Conservation (phyloP, 2,888 invertebrate genomes). For the Plagodis pulveraria region DNA sequence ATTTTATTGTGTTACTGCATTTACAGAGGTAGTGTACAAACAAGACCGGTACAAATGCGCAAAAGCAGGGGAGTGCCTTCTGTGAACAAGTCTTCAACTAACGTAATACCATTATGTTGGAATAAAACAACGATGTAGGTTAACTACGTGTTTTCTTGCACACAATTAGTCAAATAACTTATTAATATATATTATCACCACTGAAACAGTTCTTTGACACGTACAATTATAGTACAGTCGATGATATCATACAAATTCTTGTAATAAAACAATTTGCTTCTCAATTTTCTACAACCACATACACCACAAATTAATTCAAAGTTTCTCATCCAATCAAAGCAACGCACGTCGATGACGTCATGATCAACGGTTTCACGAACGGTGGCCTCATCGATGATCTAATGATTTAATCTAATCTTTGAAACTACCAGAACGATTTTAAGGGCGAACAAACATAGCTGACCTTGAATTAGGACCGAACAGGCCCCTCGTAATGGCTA, state of each 20-base stretch:
- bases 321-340: constrained; percentile 25
- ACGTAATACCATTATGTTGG: too few species aligned
- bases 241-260: constrained; percentile 22
- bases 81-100: too few species aligned
- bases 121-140: too few species aligned
- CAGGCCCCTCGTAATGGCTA: constrained; percentile 18
- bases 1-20: too few species aligned
- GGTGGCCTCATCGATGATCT: constrained; percentile 41
- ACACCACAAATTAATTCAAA: constrained; percentile 16
- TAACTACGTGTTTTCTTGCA: too few species aligned
- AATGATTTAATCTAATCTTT: constrained; percentile 37
- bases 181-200: too few species aligned
- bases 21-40: too few species aligned
- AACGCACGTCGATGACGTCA: constrained; percentile 32
- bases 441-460: constrained; percentile 32
- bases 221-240: constrained; percentile 6
- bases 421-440: constrained; percentile 19
- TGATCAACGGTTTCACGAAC: constrained; percentile 19
- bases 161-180: too few species aligned
- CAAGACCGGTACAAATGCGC: too few species aligned
- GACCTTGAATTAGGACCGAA: constrained; percentile 34
- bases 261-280: constrained; percentile 14
- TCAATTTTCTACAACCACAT: constrained; percentile 3
- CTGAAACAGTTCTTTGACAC: constrained; percentile 14
- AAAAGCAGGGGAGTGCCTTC: too few species aligned